These are phyloP conservation scores for Drosophila anomalipes DNA, from an alignment of 2,888 invertebrate species.

Conservation along the genomic window DNA sequence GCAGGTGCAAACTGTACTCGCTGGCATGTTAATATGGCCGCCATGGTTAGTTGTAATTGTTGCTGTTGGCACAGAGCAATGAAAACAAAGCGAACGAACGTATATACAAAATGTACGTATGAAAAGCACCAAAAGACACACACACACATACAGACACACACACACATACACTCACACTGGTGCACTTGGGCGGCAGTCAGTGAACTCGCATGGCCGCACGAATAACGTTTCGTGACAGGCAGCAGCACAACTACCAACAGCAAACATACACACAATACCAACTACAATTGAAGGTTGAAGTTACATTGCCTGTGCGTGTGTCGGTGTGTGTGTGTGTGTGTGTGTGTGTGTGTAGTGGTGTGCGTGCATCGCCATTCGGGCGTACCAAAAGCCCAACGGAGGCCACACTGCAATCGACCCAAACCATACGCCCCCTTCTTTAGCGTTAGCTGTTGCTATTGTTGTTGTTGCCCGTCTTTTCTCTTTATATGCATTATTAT, in stretches of 20 bases:
- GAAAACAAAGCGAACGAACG: conserved; percentile 76
- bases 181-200: conserved; percentile 75
- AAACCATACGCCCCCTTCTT: conserved; percentile 44
- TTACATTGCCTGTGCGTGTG: conserved; percentile 67
- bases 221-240: conserved; percentile 81
- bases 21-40: conserved; percentile 78
- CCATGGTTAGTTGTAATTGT: conserved; percentile 59
- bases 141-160: conserved; percentile 21
- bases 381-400: conserved; percentile 76
- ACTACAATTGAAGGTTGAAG: conserved; percentile 79
- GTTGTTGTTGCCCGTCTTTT: conserved; percentile 38
- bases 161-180: conserved; percentile 26
- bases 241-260: conserved; percentile 50
- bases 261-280: conserved; percentile 41
- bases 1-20: conserved; percentile 77
- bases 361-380: conserved; percentile 80
- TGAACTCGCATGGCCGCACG: conserved; percentile 83
- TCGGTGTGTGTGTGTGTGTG: conserved; percentile 32
- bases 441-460: not conserved
- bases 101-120: conserved; percentile 55
- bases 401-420: conserved; percentile 77
- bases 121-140: conserved; percentile 73
- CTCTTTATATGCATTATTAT: conserved; percentile 58
- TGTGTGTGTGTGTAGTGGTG: conserved; percentile 51
- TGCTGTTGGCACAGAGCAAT: conserved; percentile 63